Base-by-base conservation (phyloP, 92 coral and sea anemone species). In the Palythoa caribaeorum region DNA sequence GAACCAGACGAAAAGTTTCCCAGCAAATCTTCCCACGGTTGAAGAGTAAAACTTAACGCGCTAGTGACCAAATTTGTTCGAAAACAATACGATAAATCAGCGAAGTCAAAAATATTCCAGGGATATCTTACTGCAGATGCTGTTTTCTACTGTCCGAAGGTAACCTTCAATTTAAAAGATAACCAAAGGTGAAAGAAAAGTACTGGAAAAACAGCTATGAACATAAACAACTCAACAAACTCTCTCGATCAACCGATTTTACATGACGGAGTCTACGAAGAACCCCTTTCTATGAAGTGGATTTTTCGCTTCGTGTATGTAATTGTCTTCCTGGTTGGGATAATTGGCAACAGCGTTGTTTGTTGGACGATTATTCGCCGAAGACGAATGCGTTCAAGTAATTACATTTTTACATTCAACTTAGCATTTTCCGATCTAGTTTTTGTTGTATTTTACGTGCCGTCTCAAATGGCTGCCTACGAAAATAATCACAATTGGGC, bases 401-500 rank as follows among this genome's bases (percentile, higher is more conserved):
- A 95, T 16, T 95, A 96, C 85, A 95, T 94, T 65, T 96, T 96
- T 66, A 96, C 99, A 0, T 94, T 96, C 83, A 96, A 96, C 54
- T 94, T 96, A 11, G 99, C 99, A 9, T 71, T 96, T 39, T 96
- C 98, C 3, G 99, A 96, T 54, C 79, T 96, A 70, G 81, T 96
- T 40, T 90, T 90, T 76, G 95, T 96, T n/a, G 89, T 95, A 16
- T 89, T 96, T 86, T 96, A 92, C 79, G 83, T 96, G 6, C 99
- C 99, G 9, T 84, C 99, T 6, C 99, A 96, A 90, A 92, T 95
- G 96, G 98, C 99, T 5, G 99, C 99, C 52, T 96, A 94, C 80
- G 99, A 96, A 81, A 96, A 96, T 80, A 77, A 94, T 66, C 99
- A 96, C 55, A 95, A 92, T 80, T 96, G 99, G 99, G 94, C 98